Percentiles rank a stretch among this genome's conserved stretches.
Evolutionary conservation across 2,797 vertebrate species (phyloP).

Genomic region (Halcyon leucocephala): DNA sequence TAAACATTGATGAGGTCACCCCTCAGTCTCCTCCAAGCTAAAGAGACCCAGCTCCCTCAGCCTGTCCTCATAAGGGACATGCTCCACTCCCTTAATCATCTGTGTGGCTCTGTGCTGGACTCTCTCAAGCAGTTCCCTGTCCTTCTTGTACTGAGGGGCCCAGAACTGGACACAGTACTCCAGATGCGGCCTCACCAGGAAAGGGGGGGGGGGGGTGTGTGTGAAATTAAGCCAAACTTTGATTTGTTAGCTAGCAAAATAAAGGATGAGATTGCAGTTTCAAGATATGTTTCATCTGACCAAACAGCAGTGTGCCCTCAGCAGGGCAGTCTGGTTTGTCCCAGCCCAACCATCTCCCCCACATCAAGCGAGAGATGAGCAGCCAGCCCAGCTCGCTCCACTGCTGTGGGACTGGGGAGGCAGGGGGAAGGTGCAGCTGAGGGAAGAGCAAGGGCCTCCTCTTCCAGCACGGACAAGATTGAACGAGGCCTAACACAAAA

Average conservation of each 20-base stretch:
- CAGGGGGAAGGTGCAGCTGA: background rate
- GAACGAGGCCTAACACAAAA: background rate
- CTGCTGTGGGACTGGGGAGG: background rate
- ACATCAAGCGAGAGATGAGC: accelerated
- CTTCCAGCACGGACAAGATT: background rate
- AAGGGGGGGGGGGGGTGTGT: too few species aligned
- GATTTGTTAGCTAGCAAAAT: background rate
- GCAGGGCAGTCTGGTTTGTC: background rate
- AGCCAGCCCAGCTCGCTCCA: background rate
- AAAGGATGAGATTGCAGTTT: background rate
- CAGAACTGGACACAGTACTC: too few species aligned
- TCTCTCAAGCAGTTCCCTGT: too few species aligned
- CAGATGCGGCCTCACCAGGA: too few species aligned
- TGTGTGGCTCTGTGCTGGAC: too few species aligned
- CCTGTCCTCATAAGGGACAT: too few species aligned
- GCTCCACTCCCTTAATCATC: too few species aligned
- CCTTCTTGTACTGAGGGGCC: too few species aligned
- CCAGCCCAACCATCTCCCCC: background rate
- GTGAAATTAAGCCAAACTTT: background rate
- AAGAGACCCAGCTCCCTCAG: too few species aligned
- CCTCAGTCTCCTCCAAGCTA: too few species aligned
- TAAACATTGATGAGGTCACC: too few species aligned
- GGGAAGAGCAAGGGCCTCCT: background rate
- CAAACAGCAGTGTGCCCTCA: background rate
- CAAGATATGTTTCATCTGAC: background rate